Evolutionary conservation across 2,888 invertebrate genomes (phyloP).

Genomic region (Lepidocyrtoides sp.): DNA sequence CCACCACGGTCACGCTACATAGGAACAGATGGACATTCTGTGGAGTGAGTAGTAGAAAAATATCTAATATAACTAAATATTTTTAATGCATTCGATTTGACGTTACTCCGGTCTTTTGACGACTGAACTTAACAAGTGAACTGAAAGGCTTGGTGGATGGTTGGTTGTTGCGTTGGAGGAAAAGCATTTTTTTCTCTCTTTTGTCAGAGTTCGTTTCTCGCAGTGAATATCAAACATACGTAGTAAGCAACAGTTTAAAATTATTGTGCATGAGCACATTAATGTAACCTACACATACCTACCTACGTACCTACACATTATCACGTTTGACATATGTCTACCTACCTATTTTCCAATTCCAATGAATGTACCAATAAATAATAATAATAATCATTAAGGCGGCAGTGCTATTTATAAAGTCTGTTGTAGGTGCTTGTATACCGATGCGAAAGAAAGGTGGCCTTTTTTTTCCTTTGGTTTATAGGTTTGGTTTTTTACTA

Average conservation of each 20-base stretch:
- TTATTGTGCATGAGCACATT: neutral
- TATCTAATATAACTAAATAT: neutral
- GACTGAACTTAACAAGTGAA: constrained; percentile 22
- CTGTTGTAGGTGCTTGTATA: neutral
- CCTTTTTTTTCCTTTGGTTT: no score
- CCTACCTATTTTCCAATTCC: constrained; percentile 2
- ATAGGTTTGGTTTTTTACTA: no score
- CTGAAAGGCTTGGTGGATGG: neutral
- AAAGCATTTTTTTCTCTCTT: neutral
- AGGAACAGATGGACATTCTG: constrained; percentile 76
- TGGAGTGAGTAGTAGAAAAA: constrained; percentile 24
- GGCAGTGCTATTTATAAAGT: neutral
- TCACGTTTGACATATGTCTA: constrained; percentile 22
- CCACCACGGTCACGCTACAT: constrained; percentile 65
- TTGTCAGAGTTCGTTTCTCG: neutral
- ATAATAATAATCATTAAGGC: constrained; percentile 7
- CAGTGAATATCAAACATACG: neutral
- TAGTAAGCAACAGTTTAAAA: neutral
- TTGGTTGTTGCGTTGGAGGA: neutral
- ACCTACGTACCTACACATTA: neutral
- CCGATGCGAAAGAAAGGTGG: no score
- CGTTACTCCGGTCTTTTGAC: neutral
- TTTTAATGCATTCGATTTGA: constrained; percentile 6
- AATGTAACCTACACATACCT: no score
- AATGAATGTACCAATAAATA: constrained; percentile 25